phyloP scores from a whole-genome alignment of 1,140 invertebrate species.

The Campoletis sonorensis region DNA sequence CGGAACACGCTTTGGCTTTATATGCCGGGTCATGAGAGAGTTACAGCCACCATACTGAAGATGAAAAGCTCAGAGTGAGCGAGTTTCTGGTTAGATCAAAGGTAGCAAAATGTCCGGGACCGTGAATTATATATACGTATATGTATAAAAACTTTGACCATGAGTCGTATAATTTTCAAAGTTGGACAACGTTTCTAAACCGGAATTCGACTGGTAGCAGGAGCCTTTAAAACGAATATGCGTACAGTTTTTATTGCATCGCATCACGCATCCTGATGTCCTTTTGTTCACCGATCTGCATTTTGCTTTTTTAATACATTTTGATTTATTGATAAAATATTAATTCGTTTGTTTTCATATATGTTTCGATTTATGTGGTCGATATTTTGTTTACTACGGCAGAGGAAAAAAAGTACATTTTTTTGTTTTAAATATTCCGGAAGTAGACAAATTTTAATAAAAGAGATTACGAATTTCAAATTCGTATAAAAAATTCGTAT shows the following conservation, averaged over 20 bases:
- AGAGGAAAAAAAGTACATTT: too few relatives aligned
- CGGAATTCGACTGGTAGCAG: background rate
- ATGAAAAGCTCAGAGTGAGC: slow-evolving; percentile 4
- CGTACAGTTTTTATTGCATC: background rate
- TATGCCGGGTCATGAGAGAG: background rate
- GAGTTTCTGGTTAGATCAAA: slow-evolving; percentile 1
- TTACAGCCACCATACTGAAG: background rate
- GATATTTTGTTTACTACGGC: too few relatives aligned
- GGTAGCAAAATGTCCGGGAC: background rate
- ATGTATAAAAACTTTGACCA: background rate
- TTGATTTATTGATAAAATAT: too few relatives aligned
- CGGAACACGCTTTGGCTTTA: slow-evolving; percentile 6
- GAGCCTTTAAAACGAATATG: background rate
- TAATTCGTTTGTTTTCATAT: too few relatives aligned
- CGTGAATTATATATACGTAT: background rate
- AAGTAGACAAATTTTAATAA: too few relatives aligned
- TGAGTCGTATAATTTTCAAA: background rate
- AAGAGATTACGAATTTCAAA: too few relatives aligned
- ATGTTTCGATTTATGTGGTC: too few relatives aligned
- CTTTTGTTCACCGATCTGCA: background rate
- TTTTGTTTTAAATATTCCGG: too few relatives aligned
- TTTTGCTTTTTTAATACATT: too few relatives aligned
- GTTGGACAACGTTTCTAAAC: background rate
- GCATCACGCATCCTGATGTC: background rate
- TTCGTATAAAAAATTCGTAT: too few relatives aligned